A percentile compares a stretch with the other conserved stretches of the same genome.
phyloP scores from a whole-genome alignment of 2,797 vertebrate species.

The Rhinichthys osculus region DNA sequence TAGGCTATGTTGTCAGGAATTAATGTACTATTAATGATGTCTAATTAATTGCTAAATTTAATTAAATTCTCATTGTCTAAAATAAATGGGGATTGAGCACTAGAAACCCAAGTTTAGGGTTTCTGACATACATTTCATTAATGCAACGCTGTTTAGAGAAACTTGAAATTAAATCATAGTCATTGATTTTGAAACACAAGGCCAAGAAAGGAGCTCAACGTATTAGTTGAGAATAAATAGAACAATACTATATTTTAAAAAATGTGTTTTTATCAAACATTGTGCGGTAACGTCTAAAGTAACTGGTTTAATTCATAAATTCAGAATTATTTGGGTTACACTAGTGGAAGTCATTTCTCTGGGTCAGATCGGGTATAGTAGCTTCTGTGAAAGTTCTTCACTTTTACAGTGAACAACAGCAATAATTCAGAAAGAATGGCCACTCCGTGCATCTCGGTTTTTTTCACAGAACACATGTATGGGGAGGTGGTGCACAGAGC shows the following conservation, averaged over 20 bases:
- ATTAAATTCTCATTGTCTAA: slow-evolving; percentile 14
- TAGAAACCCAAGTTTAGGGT: slow-evolving; percentile 22
- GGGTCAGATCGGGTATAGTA: background rate
- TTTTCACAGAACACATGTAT: slow-evolving; percentile 45
- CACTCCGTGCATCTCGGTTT: slow-evolving; percentile 40
- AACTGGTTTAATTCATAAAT: background rate
- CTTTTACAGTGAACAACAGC: slow-evolving; percentile 31
- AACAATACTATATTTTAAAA: slow-evolving; percentile 27
- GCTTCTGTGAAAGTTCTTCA: background rate
- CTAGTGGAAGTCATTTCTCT: background rate
- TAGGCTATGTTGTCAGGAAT: slow-evolving; percentile 17
- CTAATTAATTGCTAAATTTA: slow-evolving; percentile 38
- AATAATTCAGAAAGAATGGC: slow-evolving; percentile 51
- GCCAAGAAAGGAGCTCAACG: slow-evolving; percentile 10
- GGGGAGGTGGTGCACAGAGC: slow-evolving; percentile 31
- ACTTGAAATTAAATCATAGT: slow-evolving; percentile 23
- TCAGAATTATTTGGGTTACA: background rate
- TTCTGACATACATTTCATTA: slow-evolving; percentile 42
- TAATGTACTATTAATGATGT: slow-evolving; percentile 42
- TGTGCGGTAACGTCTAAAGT: background rate
- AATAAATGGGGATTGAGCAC: slow-evolving; percentile 45
- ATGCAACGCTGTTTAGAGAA: slow-evolving; percentile 41
- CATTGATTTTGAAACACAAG: slow-evolving; percentile 41
- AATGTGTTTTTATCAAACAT: background rate
- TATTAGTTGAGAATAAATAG: slow-evolving; percentile 31